These are phyloP conservation scores for Eulemur albifrons DNA, from an alignment of 2,797 vertebrate species.

Conservation along the genomic window DNA sequence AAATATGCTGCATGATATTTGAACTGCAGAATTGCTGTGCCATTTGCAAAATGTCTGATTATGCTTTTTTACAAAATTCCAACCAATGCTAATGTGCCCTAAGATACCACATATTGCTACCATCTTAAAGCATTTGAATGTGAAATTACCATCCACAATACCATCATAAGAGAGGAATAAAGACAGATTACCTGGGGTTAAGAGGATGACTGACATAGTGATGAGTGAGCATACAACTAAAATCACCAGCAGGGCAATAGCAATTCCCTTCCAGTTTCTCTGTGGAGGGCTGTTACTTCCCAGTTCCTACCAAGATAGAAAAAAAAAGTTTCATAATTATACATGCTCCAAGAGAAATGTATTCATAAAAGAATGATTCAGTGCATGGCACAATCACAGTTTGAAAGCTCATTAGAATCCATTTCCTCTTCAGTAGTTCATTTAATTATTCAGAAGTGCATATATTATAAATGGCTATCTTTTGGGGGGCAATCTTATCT, in stretches of 20 bases:
- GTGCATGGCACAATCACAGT: slow-evolving; percentile 62
- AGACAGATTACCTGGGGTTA: slow-evolving; percentile 92
- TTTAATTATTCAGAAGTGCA: slow-evolving; percentile 67
- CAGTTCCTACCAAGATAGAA: slow-evolving; percentile 85
- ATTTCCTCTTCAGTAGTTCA: slow-evolving; percentile 55
- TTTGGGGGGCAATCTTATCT: slow-evolving; percentile 2
- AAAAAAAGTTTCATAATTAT: slow-evolving; percentile 79
- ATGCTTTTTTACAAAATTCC: background rate
- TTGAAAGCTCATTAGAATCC: slow-evolving; percentile 51
- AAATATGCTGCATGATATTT: background rate
- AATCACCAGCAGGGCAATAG: slow-evolving; percentile 97
- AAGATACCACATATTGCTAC: slow-evolving; percentile 52
- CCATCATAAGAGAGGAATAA: slow-evolving; percentile 66
- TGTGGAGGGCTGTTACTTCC: slow-evolving; percentile 93
- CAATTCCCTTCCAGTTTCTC: slow-evolving; percentile 99
- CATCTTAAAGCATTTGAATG: slow-evolving; percentile 61
- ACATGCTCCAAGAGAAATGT: slow-evolving; percentile 68
- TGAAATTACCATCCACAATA: slow-evolving; percentile 60
- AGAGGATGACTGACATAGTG: slow-evolving; percentile 97
- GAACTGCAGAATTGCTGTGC: background rate
- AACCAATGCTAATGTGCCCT: slow-evolving; percentile 40
- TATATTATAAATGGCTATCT: slow-evolving; percentile 54
- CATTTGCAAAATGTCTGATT: background rate
- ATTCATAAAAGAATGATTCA: slow-evolving; percentile 71
- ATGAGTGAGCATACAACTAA: slow-evolving; percentile 97